Evolutionary conservation across 2,113 vertebrate genomes (phyloP), one percentile per base, ranked within the genome.

Genomic region (Forbesichthys papilliferus): DNA sequence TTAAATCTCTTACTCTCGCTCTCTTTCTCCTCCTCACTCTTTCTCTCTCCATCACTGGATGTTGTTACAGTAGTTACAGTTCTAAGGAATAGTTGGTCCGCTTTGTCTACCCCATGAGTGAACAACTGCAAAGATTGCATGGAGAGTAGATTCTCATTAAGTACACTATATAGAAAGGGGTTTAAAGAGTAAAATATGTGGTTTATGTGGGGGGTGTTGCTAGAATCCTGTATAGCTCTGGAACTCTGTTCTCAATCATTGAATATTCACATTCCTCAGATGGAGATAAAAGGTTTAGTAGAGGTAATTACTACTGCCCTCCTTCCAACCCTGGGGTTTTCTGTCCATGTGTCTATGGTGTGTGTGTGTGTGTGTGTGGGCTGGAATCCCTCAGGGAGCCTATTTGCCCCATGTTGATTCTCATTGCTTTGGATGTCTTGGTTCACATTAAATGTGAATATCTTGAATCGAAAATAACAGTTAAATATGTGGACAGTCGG

Each of bases 231-330:
- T 14, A 62, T 69, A 72, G 53, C 74, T 81, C 64, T 72, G 71
- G 63, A 74, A 69, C 77, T 83, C 64, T 27, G 63, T 69, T 79
- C 59, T 65, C 66, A 55, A 67, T 87, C 84, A 89, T 84, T 87
- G 81, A 89, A 88, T 87, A 88, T 88, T 81, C 79, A 81, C 74
- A 88, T 89, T 86, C 82, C 78, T 86, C 58, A 77, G 84, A 87
- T 82, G 77, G 66, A 90, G 82, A 90, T 89, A 87, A 90, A 85
- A 86, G 87, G 82, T 88, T 89, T 77, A 74, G 86, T 27, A 27
- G 27, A 82, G 64, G 84, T 86, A 88, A 89, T 91, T 88, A 87
- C 77, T 75, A 60, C 64, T 77, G 68, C 71, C 74, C 68, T 69
- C 72, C 70, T 74, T 56, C 64, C 68, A 48, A 56, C 68, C 66